phyloP scores from a whole-genome alignment of 2,888 invertebrate species.

The Drosophila meridionalis region DNA sequence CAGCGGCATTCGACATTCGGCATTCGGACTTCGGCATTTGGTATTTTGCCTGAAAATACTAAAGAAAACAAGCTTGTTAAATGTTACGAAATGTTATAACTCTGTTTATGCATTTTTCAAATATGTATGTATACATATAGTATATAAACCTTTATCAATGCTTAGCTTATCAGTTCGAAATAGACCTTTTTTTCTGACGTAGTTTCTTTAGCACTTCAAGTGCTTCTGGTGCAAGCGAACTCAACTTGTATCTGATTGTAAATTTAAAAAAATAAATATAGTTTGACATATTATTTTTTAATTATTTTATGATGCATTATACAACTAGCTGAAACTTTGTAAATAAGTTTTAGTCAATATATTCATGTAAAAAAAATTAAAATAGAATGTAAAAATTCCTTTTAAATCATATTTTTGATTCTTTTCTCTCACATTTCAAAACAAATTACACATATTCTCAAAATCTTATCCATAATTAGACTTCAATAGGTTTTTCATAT shows the following conservation, averaged over 20 bases:
- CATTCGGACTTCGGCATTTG: constrained; percentile 16
- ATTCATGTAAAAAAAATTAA: no score
- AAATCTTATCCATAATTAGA: background rate
- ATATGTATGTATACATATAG: background rate
- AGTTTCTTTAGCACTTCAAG: constrained; percentile 2
- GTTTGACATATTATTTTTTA: background rate
- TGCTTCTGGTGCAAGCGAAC: background rate
- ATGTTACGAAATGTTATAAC: background rate
- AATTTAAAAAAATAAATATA: background rate
- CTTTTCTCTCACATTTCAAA: background rate
- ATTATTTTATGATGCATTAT: background rate
- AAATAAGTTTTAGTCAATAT: background rate
- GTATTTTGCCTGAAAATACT: constrained; percentile 12
- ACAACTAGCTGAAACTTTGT: background rate
- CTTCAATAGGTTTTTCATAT: background rate
- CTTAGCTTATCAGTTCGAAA: constrained; percentile 30
- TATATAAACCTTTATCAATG: background rate
- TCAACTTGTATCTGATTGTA: background rate
- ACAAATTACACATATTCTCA: background rate
- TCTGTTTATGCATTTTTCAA: background rate
- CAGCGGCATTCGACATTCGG: constrained; percentile 12
- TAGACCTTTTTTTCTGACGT: constrained; percentile 7
- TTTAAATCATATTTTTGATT: background rate
- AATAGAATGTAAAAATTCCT: background rate
- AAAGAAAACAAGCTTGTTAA: constrained; percentile 1